These are phyloP conservation scores for Cyrtodaria siliqua DNA, from an alignment of 2,888 invertebrate genomes.

Conservation along the genomic window DNA sequence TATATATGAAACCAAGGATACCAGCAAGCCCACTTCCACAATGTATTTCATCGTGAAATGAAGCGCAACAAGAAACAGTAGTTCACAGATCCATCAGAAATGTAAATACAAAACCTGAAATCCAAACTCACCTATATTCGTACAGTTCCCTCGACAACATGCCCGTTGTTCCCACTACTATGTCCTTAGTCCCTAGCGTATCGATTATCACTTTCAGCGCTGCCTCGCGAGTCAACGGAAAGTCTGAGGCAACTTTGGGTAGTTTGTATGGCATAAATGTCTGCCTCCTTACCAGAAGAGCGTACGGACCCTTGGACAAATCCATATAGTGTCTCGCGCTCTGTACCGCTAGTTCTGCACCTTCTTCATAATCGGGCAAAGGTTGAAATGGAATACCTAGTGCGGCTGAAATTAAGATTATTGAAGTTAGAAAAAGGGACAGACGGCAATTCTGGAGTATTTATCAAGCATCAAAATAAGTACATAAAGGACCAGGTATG, in stretches of 20 bases:
- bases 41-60: no score
- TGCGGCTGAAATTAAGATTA: slow-evolving; percentile 62
- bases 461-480: no score
- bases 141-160: slow-evolving; percentile 87
- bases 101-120: no score
- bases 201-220: slow-evolving; percentile 84
- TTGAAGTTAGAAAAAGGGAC: no score
- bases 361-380: slow-evolving; percentile 86
- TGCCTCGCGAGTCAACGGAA: slow-evolving; percentile 83
- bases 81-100: no score
- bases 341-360: slow-evolving; percentile 83
- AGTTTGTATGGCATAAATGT: slow-evolving; percentile 86
- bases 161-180: slow-evolving; percentile 86
- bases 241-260: slow-evolving; percentile 47
- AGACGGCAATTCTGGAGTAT: no score
- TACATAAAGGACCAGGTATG: no score
- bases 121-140: slow-evolving; percentile 86
- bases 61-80: no score
- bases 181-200: slow-evolving; percentile 82
- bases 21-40: no score
- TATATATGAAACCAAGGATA: no score
- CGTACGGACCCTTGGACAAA: slow-evolving; percentile 85
- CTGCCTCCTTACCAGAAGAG: slow-evolving; percentile 86
- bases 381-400: slow-evolving; percentile 81
- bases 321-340: slow-evolving; percentile 86